Evolutionary conservation across 2,113 vertebrate species (phyloP).

Genomic region (Toxotes jaculatrix): DNA sequence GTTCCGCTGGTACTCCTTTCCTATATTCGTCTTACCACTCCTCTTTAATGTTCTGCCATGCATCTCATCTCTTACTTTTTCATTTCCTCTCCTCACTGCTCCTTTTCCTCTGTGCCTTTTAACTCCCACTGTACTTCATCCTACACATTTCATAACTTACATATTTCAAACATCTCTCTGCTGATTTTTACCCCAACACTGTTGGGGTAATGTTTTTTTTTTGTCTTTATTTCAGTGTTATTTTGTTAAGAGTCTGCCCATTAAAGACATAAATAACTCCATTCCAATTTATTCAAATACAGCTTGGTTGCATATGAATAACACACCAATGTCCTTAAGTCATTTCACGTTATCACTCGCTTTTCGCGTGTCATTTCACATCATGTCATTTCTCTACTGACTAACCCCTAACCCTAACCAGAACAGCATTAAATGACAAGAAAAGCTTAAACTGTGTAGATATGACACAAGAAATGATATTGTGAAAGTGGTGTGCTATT

Average conservation of each 20-base stretch:
- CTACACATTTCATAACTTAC: slow-evolving; percentile 8
- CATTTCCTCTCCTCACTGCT: slow-evolving; percentile 29
- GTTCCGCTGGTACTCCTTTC: slow-evolving; percentile 23
- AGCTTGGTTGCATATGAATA: no score
- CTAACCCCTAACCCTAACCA: no score
- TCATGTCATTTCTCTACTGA: no score
- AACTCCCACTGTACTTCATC: slow-evolving; percentile 27
- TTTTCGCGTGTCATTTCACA: no score
- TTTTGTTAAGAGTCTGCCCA: slow-evolving; percentile 1
- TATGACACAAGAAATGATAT: no score
- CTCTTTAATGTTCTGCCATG: slow-evolving; percentile 27
- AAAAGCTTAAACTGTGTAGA: no score
- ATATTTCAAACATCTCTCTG: slow-evolving; percentile 12
- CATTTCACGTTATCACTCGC: no score
- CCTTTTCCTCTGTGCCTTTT: slow-evolving; percentile 5
- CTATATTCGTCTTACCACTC: slow-evolving; percentile 17
- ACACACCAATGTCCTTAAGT: no score
- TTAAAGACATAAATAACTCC: slow-evolving; percentile 18
- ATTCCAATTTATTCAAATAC: neutral
- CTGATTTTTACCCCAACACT: neutral
- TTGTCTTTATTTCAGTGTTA: neutral
- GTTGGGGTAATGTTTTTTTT: neutral
- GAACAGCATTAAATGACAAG: no score
- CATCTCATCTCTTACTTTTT: slow-evolving; percentile 3
- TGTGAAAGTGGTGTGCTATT: no score